A percentile compares a stretch with the other conserved stretches of the same genome.
phyloP scores from a whole-genome alignment of 2,888 invertebrate species.

The Orthonychiurus folsomi region DNA sequence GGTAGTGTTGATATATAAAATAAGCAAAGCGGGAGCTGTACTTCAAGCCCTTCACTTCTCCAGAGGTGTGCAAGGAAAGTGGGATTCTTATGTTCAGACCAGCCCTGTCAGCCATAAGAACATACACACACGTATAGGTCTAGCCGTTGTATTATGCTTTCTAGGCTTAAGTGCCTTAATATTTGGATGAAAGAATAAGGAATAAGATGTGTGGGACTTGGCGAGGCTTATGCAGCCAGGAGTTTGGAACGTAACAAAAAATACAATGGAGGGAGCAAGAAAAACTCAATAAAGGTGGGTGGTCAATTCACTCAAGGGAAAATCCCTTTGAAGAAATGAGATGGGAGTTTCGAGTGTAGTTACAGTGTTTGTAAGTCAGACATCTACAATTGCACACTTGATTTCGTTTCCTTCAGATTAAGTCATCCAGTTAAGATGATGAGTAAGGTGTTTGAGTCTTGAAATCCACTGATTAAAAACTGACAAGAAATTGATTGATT shows the following conservation, averaged over 20 bases:
- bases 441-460: no score
- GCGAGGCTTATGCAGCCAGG: no score
- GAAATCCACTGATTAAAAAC: no score
- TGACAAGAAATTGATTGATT: no score
- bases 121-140: no score
- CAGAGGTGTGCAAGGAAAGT: neutral
- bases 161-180: neutral
- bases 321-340: no score
- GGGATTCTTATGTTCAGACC: neutral
- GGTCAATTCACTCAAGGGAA: constrained; percentile 29
- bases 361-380: no score
- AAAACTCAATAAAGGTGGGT: constrained; percentile 33
- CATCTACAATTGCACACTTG: no score
- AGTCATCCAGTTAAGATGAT: no score
- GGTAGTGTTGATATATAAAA: neutral
- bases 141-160: neutral
- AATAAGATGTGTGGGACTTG: no score
- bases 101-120: neutral
- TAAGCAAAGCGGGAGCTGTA: neutral
- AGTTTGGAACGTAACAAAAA: neutral
- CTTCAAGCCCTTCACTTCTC: neutral
- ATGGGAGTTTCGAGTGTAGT: no score
- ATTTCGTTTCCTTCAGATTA: no score
- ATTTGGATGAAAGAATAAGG: neutral
- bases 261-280: constrained; percentile 1